Conservation (phyloP, 1,140 invertebrate genomes). For the Pectinophora gossypiella region DNA sequence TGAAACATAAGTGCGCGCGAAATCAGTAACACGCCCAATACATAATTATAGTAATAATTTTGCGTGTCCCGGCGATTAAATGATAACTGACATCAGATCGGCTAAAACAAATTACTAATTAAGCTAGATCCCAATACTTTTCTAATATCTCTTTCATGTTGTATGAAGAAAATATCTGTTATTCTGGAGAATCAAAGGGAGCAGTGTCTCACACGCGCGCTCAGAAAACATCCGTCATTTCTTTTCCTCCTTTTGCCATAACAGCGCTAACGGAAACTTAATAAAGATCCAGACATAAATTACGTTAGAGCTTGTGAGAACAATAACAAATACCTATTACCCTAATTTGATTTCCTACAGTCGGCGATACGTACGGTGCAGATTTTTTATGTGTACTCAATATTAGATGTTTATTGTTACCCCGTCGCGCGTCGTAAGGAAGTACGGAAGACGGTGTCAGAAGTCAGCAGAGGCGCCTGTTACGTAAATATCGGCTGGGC, state of each 20-base stretch:
- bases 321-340: conserved; percentile 3
- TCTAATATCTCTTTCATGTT: too few relatives aligned
- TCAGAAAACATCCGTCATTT: neutral
- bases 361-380: conserved; percentile 19
- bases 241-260: neutral
- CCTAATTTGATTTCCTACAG: conserved; percentile 15
- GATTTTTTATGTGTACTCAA: conserved; percentile 33
- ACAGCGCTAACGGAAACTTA: conserved; percentile 2
- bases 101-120: too few relatives aligned
- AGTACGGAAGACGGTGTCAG: conserved; percentile 47
- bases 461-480: conserved; percentile 61
- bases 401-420: conserved; percentile 33
- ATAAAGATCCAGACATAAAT: conserved; percentile 1
- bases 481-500: conserved; percentile 69
- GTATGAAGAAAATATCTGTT: too few relatives aligned
- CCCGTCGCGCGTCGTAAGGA: conserved; percentile 8
- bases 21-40: neutral
- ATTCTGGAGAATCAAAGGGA: too few relatives aligned
- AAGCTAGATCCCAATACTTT: too few relatives aligned
- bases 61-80: too few relatives aligned
- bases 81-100: too few relatives aligned
- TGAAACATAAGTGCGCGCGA: conserved; percentile 16
- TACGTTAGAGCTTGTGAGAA: conserved; percentile 4
- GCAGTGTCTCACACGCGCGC: too few relatives aligned
- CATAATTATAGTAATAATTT: too few relatives aligned